Evolutionary conservation across 2,113 vertebrate species (phyloP).

Genomic region (Ophthalmolycus amberensis): DNA sequence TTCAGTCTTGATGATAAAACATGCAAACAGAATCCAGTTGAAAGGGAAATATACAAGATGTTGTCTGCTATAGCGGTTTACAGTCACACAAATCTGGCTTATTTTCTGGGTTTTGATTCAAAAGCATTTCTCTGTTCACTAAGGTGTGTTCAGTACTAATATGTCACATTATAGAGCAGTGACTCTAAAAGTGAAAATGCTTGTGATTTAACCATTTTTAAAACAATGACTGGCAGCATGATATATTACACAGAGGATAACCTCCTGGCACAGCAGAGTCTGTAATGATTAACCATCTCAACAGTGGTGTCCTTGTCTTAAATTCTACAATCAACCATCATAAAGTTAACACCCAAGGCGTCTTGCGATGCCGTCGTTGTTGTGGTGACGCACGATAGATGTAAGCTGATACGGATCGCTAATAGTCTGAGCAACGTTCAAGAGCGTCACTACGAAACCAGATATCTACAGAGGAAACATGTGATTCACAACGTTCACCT

Average conservation of each 20-base stretch:
- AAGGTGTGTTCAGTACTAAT: neutral
- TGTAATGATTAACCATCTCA: constrained; percentile 63
- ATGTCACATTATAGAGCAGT: neutral
- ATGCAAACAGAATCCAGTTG: neutral
- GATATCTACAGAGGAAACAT: neutral
- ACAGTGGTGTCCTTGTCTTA: constrained; percentile 26
- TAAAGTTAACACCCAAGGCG: constrained; percentile 61
- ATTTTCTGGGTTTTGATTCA: neutral
- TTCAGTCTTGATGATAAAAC: neutral
- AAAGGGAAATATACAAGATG: neutral
- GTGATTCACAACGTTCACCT: neutral
- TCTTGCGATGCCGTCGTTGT: constrained; percentile 52
- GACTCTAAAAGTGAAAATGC: neutral
- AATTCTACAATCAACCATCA: constrained; percentile 39
- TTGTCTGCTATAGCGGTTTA: neutral
- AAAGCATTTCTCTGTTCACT: neutral
- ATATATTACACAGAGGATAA: neutral
- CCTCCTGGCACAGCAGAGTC: neutral
- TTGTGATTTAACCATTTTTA: neutral
- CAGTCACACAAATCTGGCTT: neutral
- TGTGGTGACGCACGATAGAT: constrained; percentile 68
- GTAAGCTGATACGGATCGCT: constrained; percentile 53
- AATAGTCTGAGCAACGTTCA: constrained; percentile 33
- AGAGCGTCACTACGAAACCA: neutral
- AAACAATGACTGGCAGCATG: neutral